Evolutionary conservation across 2,113 vertebrate genomes (phyloP).

Genomic region (Sardina pilchardus): DNA sequence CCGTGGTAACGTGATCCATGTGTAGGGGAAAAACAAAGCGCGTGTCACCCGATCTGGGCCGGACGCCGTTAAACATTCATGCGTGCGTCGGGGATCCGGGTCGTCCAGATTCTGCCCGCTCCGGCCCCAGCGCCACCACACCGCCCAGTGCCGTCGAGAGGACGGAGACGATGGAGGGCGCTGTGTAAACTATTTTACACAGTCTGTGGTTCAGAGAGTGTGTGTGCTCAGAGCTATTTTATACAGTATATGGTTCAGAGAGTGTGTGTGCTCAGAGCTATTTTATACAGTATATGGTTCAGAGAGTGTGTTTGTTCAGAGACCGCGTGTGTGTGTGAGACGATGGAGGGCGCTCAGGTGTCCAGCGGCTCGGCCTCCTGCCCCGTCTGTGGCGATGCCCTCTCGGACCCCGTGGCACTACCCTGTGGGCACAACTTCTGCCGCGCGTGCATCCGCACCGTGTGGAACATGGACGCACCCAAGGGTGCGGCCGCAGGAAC

Average conservation of each 20-base stretch:
- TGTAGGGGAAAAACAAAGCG: not conserved
- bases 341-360: constrained; percentile 43
- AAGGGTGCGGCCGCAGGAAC: no score
- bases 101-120: no score
- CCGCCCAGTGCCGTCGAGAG: not conserved
- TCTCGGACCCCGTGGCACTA: constrained; percentile 64
- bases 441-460: constrained; percentile 65
- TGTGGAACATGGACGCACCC: constrained; percentile 71
- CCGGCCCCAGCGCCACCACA: no score
- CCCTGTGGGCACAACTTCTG: constrained; percentile 72
- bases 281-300: no score
- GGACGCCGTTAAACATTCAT: not conserved
- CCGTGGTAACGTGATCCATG: not conserved
- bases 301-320: no score
- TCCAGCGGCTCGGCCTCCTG: constrained; percentile 58
- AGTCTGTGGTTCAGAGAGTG: no score
- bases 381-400: constrained; percentile 69
- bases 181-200: not conserved
- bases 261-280: no score
- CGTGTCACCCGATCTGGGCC: not conserved
- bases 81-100: not conserved
- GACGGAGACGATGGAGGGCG: constrained; percentile 56
- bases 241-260: no score
- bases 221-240: no score
- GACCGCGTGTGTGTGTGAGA: constrained; percentile 9